A percentile compares a stretch with the other conserved stretches of the same genome.
Conservation (phyloP, 2,888 invertebrate genomes). For the Cybosia mesomella region DNA sequence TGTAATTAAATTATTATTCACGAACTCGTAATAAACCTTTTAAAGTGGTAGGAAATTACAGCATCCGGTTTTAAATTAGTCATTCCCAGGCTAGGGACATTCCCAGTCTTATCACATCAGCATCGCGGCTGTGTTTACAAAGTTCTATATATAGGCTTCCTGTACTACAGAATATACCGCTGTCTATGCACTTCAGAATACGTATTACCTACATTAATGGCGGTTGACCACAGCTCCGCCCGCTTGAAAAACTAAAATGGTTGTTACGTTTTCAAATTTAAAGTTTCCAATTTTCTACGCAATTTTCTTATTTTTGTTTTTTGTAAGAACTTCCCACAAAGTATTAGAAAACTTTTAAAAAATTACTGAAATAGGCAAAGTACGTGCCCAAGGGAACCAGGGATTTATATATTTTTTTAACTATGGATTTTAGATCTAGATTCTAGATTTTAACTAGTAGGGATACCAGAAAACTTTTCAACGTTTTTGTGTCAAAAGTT, state of each 20-base stretch:
- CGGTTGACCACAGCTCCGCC: background rate
- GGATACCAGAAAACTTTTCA: background rate
- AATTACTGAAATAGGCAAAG: background rate
- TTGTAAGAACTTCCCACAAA: no score
- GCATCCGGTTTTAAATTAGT: conserved; percentile 2
- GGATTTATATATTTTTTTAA: no score
- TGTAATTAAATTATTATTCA: background rate
- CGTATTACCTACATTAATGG: background rate
- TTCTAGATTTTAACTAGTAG: no score
- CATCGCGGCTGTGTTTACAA: background rate
- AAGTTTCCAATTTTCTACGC: no score
- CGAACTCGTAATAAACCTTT: background rate
- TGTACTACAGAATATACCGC: background rate
- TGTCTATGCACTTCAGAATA: no score
- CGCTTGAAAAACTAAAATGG: background rate
- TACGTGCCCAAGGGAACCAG: background rate
- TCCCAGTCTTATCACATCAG: background rate
- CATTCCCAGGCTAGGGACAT: background rate
- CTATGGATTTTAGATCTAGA: no score
- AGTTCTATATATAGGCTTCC: background rate
- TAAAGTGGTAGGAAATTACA: background rate
- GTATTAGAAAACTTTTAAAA: background rate
- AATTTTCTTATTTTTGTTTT: no score
- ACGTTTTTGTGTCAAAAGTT: background rate
- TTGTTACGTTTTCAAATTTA: background rate